phyloP scores from a whole-genome alignment of 2,888 invertebrate species.

The Lasioglossum calceatum region DNA sequence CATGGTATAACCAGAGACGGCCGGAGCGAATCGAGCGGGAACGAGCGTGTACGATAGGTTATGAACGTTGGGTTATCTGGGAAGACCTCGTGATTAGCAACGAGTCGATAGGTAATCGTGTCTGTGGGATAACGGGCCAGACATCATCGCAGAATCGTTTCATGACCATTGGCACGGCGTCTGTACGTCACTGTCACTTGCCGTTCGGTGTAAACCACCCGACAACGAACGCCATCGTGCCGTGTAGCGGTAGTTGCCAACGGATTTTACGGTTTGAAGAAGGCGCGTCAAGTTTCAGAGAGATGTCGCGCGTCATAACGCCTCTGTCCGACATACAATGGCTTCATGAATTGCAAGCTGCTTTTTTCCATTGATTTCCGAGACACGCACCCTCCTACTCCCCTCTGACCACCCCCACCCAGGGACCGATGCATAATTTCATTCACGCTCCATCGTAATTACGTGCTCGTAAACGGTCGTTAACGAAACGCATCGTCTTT shows the following conservation, averaged over 20 bases:
- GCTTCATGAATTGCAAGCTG: slow-evolving; percentile 22
- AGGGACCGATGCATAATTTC: not conserved
- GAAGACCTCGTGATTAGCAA: slow-evolving; percentile 78
- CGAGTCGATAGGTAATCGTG: slow-evolving; percentile 76
- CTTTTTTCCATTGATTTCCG: slow-evolving; percentile 3
- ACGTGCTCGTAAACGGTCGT: not conserved
- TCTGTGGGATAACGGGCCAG: slow-evolving; percentile 63
- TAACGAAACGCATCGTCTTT: slow-evolving; percentile 19
- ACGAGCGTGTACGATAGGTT: slow-evolving; percentile 63
- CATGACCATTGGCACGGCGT: slow-evolving; percentile 38
- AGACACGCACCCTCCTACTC: not conserved
- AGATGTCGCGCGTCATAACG: slow-evolving; percentile 30
- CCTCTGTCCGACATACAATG: slow-evolving; percentile 11
- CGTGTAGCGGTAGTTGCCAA: slow-evolving; percentile 32
- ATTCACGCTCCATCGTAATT: slow-evolving; percentile 30
- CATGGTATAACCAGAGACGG: slow-evolving; percentile 39
- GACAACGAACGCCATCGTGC: slow-evolving; percentile 44
- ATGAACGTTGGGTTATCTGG: slow-evolving; percentile 77
- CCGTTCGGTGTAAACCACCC: slow-evolving; percentile 45
- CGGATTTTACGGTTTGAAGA: slow-evolving; percentile 42
- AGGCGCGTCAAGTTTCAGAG: slow-evolving; percentile 48
- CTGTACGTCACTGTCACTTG: slow-evolving; percentile 52
- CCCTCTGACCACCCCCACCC: not conserved
- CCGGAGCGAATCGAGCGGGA: slow-evolving; percentile 43
- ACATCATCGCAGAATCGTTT: slow-evolving; percentile 44